Evolutionary conservation across 1,140 invertebrate genomes (phyloP), one percentile per base, ranked within the genome.

Genomic region (Gyrodactylus bullatarudis): DNA sequence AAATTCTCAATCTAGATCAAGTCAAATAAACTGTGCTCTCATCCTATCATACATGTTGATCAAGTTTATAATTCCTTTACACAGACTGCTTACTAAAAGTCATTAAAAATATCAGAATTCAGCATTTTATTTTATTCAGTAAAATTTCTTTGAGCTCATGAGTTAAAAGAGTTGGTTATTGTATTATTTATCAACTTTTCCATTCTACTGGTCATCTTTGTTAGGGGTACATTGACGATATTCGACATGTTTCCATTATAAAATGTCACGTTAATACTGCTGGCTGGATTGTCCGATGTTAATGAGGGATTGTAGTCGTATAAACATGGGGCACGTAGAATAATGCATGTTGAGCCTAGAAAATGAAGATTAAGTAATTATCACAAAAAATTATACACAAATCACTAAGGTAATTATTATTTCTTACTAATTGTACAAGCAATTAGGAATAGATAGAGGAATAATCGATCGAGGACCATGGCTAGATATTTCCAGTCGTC

Each of bases 401-500:
- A n/a, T n/a, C n/a, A n/a, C n/a, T n/a, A n/a, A n/a, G n/a, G n/a
- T n/a, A n/a, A n/a, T n/a, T n/a, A 2, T n/a, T 16, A 26, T 71
- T 25, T 1, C 70, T 71, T 71, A 71, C 70, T 71, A 20, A 71
- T 25, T 2, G 24, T 25, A n/a, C 70, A 71, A 2, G 80, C 78
- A 16, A 78, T 79, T n/a, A 80, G 79, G 76, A 82, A 82, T 72
- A 80, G 80, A 76, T 78, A 80, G 24, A 82, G 76, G 75, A 82
- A 81, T 21, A 82, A 74, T 26, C 81, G 75, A 74, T 82, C 80
- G 54, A 81, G 71, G 24, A 82, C 80, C 78, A 82, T 78, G 23
- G 80, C 80, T 26, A 82, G 78, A 72, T 79, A 81, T 72, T 80
- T 80, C 80, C 80, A 82, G 73, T 82, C 80, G 75, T 81, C 79